Conservation (phyloP, 2,113 vertebrate species). For the Reinhardtius hippoglossoides region DNA sequence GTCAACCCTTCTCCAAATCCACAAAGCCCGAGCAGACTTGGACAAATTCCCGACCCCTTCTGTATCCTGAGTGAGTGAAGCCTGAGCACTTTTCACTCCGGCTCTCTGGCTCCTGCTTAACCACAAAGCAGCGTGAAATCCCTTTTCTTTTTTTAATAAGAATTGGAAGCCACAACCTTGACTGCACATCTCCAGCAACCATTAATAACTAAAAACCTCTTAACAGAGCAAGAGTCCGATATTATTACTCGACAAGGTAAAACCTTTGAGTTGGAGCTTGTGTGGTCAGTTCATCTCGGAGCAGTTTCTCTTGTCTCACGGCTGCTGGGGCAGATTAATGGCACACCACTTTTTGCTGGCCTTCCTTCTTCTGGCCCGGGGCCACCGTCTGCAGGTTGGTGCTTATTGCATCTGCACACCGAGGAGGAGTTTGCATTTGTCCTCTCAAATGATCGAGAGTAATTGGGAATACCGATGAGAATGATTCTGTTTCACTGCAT, state of each 20-base stretch:
- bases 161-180: background rate
- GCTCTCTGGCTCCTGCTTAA: too few relatives aligned
- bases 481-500: background rate
- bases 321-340: conserved; percentile 49
- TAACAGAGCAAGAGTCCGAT: background rate
- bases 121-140: too few relatives aligned
- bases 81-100: background rate
- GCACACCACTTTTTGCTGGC: conserved; percentile 23
- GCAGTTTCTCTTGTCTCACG: conserved; percentile 21
- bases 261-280: background rate
- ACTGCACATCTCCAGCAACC: background rate
- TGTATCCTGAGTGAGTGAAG: background rate
- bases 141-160: too few relatives aligned
- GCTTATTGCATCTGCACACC: conserved; percentile 11
- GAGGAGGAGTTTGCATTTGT: background rate
- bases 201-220: background rate
- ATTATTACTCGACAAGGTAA: conserved; percentile 4
- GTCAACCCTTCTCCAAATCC: background rate
- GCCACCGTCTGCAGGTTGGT: conserved; percentile 35
- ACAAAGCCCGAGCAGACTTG: background rate
- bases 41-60: background rate
- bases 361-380: conserved; percentile 31
- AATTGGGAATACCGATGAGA: background rate
- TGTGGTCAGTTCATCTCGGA: conserved; percentile 30
- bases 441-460: background rate